Percentiles rank a stretch among this genome's conserved stretches.
These are phyloP conservation scores for Campoletis raptor DNA, from an alignment of 2,888 invertebrate species.

Conservation along the genomic window DNA sequence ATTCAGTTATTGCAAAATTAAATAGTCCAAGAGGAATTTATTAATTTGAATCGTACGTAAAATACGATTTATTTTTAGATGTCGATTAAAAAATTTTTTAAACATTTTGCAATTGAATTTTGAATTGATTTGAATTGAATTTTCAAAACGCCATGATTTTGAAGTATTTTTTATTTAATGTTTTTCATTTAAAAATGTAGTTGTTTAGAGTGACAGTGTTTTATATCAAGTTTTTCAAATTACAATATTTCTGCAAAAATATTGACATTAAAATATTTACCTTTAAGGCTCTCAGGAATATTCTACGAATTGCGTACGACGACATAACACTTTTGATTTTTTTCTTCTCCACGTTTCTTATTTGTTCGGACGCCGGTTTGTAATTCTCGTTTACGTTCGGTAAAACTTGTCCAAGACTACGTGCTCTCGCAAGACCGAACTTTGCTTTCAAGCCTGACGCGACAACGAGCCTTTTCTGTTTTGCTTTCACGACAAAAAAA, in stretches of 20 bases:
- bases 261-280: slow-evolving; percentile 28
- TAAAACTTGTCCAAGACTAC: slow-evolving; percentile 28
- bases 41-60: too few relatives aligned
- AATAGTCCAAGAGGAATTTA: neutral
- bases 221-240: neutral
- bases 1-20: neutral
- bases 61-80: too few relatives aligned
- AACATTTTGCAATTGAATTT: too few relatives aligned
- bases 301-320: slow-evolving; percentile 43
- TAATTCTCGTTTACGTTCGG: slow-evolving; percentile 16
- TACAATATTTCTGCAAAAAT: neutral
- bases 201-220: neutral
- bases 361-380: neutral
- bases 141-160: too few relatives aligned
- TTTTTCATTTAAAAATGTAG: neutral
- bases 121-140: too few relatives aligned
- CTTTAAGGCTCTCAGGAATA: slow-evolving; percentile 19
- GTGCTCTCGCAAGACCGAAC: slow-evolving; percentile 31
- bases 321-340: slow-evolving; percentile 8
- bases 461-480: neutral
- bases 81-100: too few relatives aligned
- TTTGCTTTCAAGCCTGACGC: slow-evolving; percentile 6
- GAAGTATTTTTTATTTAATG: neutral
- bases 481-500: neutral
- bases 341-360: neutral